Conservation (phyloP, 2,888 invertebrate genomes). For the Spatulosminthurus flaviceps region DNA sequence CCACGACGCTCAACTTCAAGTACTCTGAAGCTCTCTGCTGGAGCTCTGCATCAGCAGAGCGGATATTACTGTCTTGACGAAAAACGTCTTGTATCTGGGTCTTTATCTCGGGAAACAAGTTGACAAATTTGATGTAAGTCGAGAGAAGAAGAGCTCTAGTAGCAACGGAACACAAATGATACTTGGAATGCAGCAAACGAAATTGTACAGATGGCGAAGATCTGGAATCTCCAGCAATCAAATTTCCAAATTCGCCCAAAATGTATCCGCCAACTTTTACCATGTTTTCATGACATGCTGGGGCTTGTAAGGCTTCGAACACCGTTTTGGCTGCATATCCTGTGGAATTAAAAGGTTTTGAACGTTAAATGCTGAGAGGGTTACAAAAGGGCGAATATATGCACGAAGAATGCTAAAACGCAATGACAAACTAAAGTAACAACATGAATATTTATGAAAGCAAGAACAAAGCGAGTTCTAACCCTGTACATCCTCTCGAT, state of each 20-base stretch:
- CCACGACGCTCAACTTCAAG: constrained; percentile 92
- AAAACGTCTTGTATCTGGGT: constrained; percentile 94
- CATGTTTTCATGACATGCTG: constrained; percentile 99
- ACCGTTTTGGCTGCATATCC: constrained; percentile 99
- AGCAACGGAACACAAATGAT: constrained; percentile 76
- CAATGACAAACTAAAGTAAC: no score
- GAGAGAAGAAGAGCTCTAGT: constrained; percentile 95
- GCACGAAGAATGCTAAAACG: no score
- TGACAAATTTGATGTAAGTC: constrained; percentile 99
- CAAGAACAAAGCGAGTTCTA: not conserved
- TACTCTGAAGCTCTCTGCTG: constrained; percentile 99
- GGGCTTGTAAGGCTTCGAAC: constrained; percentile 98
- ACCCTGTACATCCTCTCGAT: constrained; percentile 97
- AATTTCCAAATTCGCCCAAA: constrained; percentile 98
- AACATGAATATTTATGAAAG: no score
- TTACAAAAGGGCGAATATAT: no score
- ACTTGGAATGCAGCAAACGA: constrained; percentile 95
- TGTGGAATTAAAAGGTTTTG: constrained; percentile 6
- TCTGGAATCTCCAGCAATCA: constrained; percentile 97
- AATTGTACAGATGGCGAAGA: constrained; percentile 98
- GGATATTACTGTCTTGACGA: constrained; percentile 91
- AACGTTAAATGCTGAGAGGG: no score
- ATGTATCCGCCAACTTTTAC: constrained; percentile 99
- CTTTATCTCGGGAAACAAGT: constrained; percentile 98
- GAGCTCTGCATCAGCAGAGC: constrained; percentile 97